A percentile compares a stretch with the other conserved stretches of the same genome.
Conservation (phyloP, 2,113 vertebrate species). For the Mohoua ochrocephala region DNA sequence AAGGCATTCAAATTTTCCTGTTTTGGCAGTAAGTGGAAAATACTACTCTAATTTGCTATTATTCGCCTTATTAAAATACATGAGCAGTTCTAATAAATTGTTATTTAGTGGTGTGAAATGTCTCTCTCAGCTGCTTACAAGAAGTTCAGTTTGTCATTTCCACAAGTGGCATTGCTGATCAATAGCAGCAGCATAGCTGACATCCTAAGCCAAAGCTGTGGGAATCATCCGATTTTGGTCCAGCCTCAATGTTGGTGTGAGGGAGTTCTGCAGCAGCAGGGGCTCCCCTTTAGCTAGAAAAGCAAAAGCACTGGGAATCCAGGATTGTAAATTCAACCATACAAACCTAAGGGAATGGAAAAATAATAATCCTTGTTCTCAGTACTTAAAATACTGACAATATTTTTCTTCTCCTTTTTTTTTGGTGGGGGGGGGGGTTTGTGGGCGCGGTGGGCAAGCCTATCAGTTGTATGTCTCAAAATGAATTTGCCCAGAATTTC, state of each 20-base stretch:
- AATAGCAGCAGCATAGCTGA: neutral
- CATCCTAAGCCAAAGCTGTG: neutral
- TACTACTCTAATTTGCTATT: neutral
- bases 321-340: neutral
- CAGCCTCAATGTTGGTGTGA: neutral
- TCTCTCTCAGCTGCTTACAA: neutral
- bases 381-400: neutral
- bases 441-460: no score
- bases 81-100: neutral
- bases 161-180: neutral
- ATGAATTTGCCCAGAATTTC: neutral
- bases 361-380: neutral
- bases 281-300: neutral
- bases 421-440: no score
- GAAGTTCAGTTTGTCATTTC: neutral
- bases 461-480: neutral
- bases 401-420: neutral
- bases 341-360: neutral
- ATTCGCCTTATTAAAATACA: neutral
- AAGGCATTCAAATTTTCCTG: neutral
- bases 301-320: neutral
- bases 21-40: neutral
- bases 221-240: neutral
- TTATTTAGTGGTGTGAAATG: neutral
- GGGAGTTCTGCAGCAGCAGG: neutral